phyloP scores from a whole-genome alignment of 2,113 vertebrate genomes.

The Polypterus senegalus region DNA sequence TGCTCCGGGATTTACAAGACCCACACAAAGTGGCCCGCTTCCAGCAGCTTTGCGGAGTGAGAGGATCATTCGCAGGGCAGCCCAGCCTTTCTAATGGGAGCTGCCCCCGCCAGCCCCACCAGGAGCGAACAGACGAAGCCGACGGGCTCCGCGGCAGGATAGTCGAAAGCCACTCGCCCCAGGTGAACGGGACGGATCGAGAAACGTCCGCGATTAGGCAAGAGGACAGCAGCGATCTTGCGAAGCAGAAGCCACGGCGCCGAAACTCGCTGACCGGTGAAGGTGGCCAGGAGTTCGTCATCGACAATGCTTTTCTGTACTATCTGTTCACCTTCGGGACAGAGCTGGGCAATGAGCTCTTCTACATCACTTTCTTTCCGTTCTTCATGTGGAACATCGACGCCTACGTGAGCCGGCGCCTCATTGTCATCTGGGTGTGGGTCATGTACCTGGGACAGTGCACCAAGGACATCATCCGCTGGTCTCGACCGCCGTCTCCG shows the following conservation, averaged over 20 bases:
- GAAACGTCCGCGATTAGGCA: background rate
- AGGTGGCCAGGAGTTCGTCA: conserved; percentile 58
- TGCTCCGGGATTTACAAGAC: conserved; percentile 57
- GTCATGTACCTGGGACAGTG: conserved; percentile 97
- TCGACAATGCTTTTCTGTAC: conserved; percentile 65
- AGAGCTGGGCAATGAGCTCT: conserved; percentile 88
- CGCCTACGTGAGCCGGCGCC: conserved; percentile 63
- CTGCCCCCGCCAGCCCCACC: conserved; percentile 3
- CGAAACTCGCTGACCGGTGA: conserved; percentile 83
- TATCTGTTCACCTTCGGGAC: conserved; percentile 85
- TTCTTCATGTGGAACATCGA: conserved; percentile 89
- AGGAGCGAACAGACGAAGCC: background rate
- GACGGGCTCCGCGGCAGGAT: conserved; percentile 9
- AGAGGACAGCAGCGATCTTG: background rate
- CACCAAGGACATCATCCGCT: conserved; percentile 85
- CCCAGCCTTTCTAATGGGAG: conserved; percentile 27
- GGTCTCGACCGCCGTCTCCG: conserved; percentile 80
- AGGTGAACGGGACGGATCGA: no score
- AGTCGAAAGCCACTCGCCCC: background rate
- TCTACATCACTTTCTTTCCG: conserved; percentile 88
- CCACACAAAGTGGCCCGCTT: conserved; percentile 77
- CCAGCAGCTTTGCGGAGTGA: conserved; percentile 75
- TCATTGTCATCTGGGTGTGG: conserved; percentile 85
- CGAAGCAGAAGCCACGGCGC: conserved; percentile 46
- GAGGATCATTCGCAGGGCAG: conserved; percentile 27